These are phyloP conservation scores for Bombyx mandarina DNA, from an alignment of 1,140 invertebrate genomes.

Conservation along the genomic window DNA sequence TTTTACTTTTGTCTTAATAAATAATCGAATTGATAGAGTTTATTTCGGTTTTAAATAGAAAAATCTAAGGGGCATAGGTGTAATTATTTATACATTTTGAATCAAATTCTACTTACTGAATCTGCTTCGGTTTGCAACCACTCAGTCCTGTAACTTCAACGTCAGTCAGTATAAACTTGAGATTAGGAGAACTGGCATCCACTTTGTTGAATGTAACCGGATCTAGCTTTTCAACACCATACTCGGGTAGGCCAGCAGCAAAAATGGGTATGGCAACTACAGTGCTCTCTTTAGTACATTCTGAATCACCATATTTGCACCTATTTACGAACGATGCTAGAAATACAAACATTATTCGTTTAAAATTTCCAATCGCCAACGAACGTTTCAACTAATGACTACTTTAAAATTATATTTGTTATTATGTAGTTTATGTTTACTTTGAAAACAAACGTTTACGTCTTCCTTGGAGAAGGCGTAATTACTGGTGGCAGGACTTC, in stretches of 20 bases:
- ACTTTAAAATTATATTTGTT: no score
- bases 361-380: no score
- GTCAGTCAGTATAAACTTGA: conserved; percentile 29
- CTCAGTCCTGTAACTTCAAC: conserved; percentile 20
- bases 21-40: no score
- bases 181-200: conserved; percentile 15
- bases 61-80: background rate
- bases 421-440: no score
- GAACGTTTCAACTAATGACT: no score
- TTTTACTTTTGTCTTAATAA: no score
- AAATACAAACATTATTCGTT: background rate
- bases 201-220: conserved; percentile 21
- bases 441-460: no score
- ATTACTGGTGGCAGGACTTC: no score
- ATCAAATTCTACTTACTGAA: conserved; percentile 3
- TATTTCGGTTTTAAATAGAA: no score
- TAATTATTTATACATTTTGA: background rate
- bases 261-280: conserved; percentile 22
- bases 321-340: conserved; percentile 23
- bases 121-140: conserved; percentile 7
- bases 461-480: no score
- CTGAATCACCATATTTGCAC: conserved; percentile 27
- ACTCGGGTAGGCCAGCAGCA: conserved; percentile 28
- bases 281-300: conserved; percentile 28
- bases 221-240: conserved; percentile 21